Conservation (phyloP, 2,113 vertebrate genomes). For the Tragelaphus imberbis region DNA sequence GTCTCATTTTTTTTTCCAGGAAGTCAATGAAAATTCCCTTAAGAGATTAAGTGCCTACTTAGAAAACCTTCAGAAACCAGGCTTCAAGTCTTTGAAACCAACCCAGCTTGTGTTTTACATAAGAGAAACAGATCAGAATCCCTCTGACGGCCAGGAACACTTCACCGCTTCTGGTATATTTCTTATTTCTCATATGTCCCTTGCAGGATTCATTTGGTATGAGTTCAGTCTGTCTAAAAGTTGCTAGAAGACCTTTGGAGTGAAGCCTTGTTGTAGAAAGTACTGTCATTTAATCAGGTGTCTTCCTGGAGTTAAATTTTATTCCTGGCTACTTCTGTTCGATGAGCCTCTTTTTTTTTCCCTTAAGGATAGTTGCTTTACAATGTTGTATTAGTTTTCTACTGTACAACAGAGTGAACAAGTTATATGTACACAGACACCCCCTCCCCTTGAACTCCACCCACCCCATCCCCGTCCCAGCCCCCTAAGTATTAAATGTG, state of each 20-base stretch:
- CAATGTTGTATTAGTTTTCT: neutral
- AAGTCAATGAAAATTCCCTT: constrained; percentile 97
- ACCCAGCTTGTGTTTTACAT: constrained; percentile 93
- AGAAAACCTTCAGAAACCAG: constrained; percentile 92
- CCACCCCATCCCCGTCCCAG: neutral
- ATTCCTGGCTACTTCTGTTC: neutral
- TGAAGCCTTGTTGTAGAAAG: neutral
- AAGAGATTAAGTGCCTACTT: constrained; percentile 95
- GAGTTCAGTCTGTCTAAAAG: neutral
- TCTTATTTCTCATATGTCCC: neutral
- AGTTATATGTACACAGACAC: no score
- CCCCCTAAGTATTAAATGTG: neutral
- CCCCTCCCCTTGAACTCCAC: no score
- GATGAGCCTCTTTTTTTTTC: neutral
- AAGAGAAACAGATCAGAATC: constrained; percentile 85
- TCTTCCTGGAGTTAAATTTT: neutral
- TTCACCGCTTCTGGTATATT: constrained; percentile 81
- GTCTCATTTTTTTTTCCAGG: constrained; percentile 77
- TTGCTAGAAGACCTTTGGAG: neutral
- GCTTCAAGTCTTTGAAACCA: constrained; percentile 84
- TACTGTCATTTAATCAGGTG: neutral
- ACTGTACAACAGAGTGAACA: neutral
- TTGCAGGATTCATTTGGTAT: neutral
- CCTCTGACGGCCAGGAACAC: constrained; percentile 76
- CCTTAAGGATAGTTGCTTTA: neutral